Conservation (phyloP, 2,888 invertebrate species). For the Drosophila lacicola region DNA sequence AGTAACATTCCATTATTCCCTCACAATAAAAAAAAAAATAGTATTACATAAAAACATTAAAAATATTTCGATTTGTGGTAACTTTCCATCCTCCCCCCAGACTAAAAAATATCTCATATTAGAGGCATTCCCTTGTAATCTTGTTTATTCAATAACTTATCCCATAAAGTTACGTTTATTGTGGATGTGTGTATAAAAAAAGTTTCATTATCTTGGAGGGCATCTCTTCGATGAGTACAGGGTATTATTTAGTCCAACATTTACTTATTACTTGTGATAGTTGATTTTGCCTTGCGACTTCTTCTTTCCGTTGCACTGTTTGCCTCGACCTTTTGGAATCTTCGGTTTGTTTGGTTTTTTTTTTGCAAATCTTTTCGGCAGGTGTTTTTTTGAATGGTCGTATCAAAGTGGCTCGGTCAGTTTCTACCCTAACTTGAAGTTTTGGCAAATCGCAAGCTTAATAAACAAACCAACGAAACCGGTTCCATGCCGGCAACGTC, state of each 20-base stretch:
- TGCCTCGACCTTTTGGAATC: slow-evolving; percentile 15
- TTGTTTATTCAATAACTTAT: too few relatives aligned
- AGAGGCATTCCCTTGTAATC: too few relatives aligned
- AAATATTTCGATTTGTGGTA: too few relatives aligned
- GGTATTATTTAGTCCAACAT: background rate
- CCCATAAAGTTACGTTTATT: too few relatives aligned
- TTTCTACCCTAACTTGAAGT: slow-evolving; percentile 41
- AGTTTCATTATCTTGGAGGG: too few relatives aligned
- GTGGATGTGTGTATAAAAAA: too few relatives aligned
- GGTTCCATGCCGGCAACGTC: slow-evolving; percentile 38
- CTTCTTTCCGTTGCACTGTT: slow-evolving; percentile 13
- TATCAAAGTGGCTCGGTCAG: slow-evolving; percentile 43
- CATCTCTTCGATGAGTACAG: background rate
- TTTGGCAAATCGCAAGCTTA: slow-evolving; percentile 38
- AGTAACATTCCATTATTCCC: too few relatives aligned
- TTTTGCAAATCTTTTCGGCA: slow-evolving; percentile 48
- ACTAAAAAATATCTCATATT: too few relatives aligned
- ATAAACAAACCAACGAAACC: slow-evolving; percentile 41
- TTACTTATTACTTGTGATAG: background rate
- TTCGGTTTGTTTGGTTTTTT: background rate
- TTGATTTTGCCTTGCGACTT: slow-evolving; percentile 9
- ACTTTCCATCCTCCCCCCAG: too few relatives aligned
- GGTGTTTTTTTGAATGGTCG: slow-evolving; percentile 44
- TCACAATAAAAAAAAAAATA: too few relatives aligned
- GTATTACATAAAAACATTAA: too few relatives aligned